A percentile compares a stretch with the other conserved stretches of the same genome.
These are phyloP conservation scores for Salticus scenicus DNA, from an alignment of 2,888 invertebrate species.

Conservation along the genomic window DNA sequence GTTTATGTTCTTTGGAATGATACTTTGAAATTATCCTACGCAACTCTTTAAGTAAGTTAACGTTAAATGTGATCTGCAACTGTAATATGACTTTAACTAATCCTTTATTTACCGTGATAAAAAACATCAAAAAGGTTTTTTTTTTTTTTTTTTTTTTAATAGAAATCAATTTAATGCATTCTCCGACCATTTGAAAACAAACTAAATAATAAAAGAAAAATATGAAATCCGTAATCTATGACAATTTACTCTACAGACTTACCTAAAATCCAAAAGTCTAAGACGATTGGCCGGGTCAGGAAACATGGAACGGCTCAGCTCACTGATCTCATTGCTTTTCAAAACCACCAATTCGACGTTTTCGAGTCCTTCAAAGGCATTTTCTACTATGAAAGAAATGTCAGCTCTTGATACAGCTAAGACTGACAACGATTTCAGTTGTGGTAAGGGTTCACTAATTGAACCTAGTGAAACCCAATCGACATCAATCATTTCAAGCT, in stretches of 20 bases:
- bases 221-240: neutral
- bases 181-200: too few relatives aligned
- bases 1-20: too few relatives aligned
- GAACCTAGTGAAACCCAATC: constrained; percentile 28
- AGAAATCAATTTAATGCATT: too few relatives aligned
- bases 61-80: too few relatives aligned
- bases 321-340: constrained; percentile 26
- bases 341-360: constrained; percentile 10
- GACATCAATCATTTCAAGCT: constrained; percentile 28
- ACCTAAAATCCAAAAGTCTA: constrained; percentile 23
- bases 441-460: constrained; percentile 22
- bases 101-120: too few relatives aligned
- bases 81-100: too few relatives aligned
- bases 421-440: neutral
- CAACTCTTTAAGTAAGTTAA: too few relatives aligned
- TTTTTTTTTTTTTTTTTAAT: too few relatives aligned
- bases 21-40: too few relatives aligned
- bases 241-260: too few relatives aligned
- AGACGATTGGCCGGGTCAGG: constrained; percentile 33
- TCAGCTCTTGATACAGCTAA: constrained; percentile 39
- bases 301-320: constrained; percentile 32
- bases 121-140: too few relatives aligned
- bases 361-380: constrained; percentile 23
- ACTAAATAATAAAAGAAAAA: neutral
- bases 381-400: constrained; percentile 33